phyloP scores from a whole-genome alignment of 2,888 invertebrate genomes.

The Schizaphis graminum region DNA sequence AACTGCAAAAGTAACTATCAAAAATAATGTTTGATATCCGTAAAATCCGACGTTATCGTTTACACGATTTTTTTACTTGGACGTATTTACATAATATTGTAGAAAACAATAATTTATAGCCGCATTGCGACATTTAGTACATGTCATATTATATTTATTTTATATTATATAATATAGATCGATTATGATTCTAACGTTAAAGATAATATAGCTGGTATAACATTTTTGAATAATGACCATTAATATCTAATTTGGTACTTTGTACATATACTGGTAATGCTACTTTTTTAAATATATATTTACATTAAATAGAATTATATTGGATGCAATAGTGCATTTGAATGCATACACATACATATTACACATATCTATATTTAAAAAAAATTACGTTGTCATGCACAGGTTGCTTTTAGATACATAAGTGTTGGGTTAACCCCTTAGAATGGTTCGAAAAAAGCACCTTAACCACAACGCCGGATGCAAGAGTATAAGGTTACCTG shows the following conservation, averaged over 20 bases:
- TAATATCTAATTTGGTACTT: neutral
- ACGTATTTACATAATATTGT: neutral
- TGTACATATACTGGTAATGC: no score
- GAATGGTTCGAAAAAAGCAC: neutral
- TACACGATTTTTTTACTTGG: neutral
- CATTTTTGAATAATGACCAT: neutral
- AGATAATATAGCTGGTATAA: neutral
- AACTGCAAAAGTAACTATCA: neutral
- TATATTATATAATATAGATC: neutral
- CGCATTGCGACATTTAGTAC: neutral
- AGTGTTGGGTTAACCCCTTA: neutral
- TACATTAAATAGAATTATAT: neutral
- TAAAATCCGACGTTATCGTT: neutral
- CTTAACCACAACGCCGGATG: conserved; percentile 38
- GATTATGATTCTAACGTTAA: neutral
- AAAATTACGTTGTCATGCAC: neutral
- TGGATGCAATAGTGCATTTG: neutral
- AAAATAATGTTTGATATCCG: neutral
- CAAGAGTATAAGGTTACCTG: neutral
- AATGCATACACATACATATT: neutral
- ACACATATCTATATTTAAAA: neutral
- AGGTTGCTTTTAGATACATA: neutral
- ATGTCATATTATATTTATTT: neutral
- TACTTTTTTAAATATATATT: neutral
- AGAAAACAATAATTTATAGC: neutral